Percentiles rank a stretch among this genome's conserved stretches.
phyloP scores from a whole-genome alignment of 2,888 invertebrate genomes.

The Arge pagana region DNA sequence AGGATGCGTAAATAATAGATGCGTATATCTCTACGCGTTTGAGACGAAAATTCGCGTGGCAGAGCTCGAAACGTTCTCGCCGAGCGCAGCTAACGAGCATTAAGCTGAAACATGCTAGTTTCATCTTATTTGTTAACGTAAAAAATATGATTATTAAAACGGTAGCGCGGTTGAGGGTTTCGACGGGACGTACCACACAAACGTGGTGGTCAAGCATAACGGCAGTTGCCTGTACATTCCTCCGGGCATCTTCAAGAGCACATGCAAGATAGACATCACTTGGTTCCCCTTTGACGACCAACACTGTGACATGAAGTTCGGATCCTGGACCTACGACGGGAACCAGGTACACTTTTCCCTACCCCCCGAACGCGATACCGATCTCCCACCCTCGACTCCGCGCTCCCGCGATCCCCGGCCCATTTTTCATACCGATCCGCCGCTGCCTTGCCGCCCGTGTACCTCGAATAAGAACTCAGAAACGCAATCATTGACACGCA shows the following conservation, averaged over 20 bases:
- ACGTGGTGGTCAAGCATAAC: conserved; percentile 98
- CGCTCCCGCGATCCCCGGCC: no score
- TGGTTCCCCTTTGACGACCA: conserved; percentile 99
- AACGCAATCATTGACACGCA: no score
- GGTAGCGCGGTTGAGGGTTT: conserved; percentile 99
- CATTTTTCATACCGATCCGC: no score
- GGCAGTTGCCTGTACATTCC: conserved; percentile 99
- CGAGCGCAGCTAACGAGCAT: no score
- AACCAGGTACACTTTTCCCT: conserved; percentile 75
- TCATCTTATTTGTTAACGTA: background rate
- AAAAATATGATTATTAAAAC: conserved; percentile 44
- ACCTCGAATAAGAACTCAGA: no score
- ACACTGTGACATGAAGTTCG: conserved; percentile 99
- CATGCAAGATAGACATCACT: conserved; percentile 99
- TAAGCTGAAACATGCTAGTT: background rate
- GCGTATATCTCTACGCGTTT: background rate
- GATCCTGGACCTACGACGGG: conserved; percentile 99
- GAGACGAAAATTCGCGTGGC: background rate
- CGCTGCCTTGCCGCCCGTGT: conserved; percentile 37
- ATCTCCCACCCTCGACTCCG: background rate
- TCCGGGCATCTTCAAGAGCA: conserved; percentile 99
- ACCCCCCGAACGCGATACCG: no score
- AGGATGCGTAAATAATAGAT: background rate
- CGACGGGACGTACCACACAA: conserved; percentile 99
- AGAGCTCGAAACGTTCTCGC: no score